These are phyloP conservation scores for Folsomia manolachei DNA, from an alignment of 2,888 invertebrate genomes.

Conservation along the genomic window DNA sequence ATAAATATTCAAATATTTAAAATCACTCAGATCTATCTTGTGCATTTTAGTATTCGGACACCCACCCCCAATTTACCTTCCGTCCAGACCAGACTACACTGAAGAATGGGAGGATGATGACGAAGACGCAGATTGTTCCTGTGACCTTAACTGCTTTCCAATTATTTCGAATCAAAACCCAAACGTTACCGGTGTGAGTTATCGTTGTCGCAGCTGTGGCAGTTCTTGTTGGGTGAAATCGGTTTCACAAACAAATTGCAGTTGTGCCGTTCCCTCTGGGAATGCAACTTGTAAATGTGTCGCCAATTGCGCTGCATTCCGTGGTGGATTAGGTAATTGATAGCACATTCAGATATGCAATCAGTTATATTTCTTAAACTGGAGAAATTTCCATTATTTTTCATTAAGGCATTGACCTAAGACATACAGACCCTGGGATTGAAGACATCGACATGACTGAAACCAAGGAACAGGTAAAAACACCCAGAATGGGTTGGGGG, in stretches of 20 bases:
- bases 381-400: not conserved
- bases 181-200: slow-evolving; percentile 9
- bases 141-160: slow-evolving; percentile 36
- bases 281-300: slow-evolving; percentile 38
- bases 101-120: slow-evolving; percentile 7
- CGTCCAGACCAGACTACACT: not conserved
- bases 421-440: not conserved
- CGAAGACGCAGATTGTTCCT: slow-evolving; percentile 38
- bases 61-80: slow-evolving; percentile 11
- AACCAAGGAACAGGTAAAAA: not conserved
- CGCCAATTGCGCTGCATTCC: slow-evolving; percentile 38
- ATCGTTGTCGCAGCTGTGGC: slow-evolving; percentile 33
- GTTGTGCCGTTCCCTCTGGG: slow-evolving; percentile 33
- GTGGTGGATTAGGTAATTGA: slow-evolving; percentile 10
- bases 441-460: not conserved
- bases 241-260: slow-evolving; percentile 16
- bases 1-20: not conserved
- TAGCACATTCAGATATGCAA: not conserved
- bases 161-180: slow-evolving; percentile 28
- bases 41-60: not conserved
- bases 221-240: slow-evolving; percentile 29
- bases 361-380: not conserved
- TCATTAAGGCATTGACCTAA: not conserved
- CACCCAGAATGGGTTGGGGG: not conserved
- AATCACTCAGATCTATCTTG: not conserved